Percentiles rank a stretch among this genome's conserved stretches.
Evolutionary conservation across 2,888 invertebrate genomes (phyloP).

Genomic region (Steromphala cineraria): DNA sequence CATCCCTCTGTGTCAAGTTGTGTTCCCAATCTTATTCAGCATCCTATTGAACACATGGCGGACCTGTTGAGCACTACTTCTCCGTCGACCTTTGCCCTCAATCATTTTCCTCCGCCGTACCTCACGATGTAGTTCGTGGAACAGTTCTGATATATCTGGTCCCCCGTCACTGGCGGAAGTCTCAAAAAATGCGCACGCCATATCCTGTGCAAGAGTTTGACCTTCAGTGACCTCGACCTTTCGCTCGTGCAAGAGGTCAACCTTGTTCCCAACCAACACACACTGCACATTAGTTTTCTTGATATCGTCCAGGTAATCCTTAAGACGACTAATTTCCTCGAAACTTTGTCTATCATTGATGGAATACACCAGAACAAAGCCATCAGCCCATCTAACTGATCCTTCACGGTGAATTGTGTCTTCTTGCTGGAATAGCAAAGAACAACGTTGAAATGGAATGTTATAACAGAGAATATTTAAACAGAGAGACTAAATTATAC

Average conservation of each 20-base stretch:
- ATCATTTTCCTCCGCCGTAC: constrained; percentile 66
- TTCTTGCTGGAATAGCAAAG: constrained; percentile 57
- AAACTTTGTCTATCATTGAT: constrained; percentile 70
- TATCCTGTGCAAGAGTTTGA: constrained; percentile 64
- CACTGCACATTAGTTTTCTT: constrained; percentile 69
- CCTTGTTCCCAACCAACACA: constrained; percentile 71
- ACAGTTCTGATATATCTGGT: constrained; percentile 70
- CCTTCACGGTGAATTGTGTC: constrained; percentile 64
- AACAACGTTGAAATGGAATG: no score
- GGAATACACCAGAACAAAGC: constrained; percentile 70
- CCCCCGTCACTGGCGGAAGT: constrained; percentile 73
- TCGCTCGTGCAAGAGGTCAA: constrained; percentile 65
- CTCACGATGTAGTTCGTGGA: constrained; percentile 72
- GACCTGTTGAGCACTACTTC: constrained; percentile 71
- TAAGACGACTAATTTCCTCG: constrained; percentile 52
- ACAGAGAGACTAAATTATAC: no score
- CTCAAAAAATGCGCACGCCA: constrained; percentile 72
- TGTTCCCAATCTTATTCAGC: constrained; percentile 47
- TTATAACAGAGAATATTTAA: no score
- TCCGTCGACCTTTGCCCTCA: constrained; percentile 63
- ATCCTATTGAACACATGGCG: constrained; percentile 60
- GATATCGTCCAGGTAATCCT: constrained; percentile 66
- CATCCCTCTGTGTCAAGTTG: constrained; percentile 25
- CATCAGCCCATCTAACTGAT: constrained; percentile 71
- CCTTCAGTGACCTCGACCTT: constrained; percentile 63